Evolutionary conservation across 2,888 invertebrate species (phyloP).

Genomic region (Sinohyriopsis cumingii): DNA sequence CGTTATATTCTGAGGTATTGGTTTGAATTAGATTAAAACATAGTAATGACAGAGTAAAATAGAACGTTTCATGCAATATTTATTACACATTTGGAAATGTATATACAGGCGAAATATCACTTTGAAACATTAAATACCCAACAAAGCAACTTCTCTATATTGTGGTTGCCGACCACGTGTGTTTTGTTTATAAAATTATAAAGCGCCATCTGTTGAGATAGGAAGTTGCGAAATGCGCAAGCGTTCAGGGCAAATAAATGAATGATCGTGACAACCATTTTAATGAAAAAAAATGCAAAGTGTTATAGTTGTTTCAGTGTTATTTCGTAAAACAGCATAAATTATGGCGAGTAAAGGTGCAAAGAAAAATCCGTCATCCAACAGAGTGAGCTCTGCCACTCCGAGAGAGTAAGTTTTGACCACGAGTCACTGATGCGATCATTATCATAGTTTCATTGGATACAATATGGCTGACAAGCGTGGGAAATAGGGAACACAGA

Average conservation of each 20-base stretch:
- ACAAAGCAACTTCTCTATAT: no score
- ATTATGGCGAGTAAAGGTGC: slow-evolving; percentile 57
- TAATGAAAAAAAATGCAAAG: slow-evolving; percentile 1
- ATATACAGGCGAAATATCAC: no score
- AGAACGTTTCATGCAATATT: no score
- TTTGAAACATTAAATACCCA: no score
- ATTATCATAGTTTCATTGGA: slow-evolving; percentile 46
- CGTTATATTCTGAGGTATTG: no score
- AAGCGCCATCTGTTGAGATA: slow-evolving; percentile 16
- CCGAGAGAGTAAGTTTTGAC: slow-evolving; percentile 60
- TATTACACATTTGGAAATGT: no score
- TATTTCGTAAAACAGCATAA: slow-evolving; percentile 7
- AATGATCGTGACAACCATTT: slow-evolving; percentile 46
- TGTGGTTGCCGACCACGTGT: no score
- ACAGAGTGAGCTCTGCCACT: slow-evolving; percentile 58
- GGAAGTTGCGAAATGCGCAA: slow-evolving; percentile 32
- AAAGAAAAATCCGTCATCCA: slow-evolving; percentile 58
- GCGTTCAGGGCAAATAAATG: slow-evolving; percentile 26
- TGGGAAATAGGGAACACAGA: background rate
- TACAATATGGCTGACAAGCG: slow-evolving; percentile 62
- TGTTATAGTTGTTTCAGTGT: background rate
- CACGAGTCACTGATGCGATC: slow-evolving; percentile 2
- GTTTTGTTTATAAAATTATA: no score
- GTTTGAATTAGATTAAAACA: no score
- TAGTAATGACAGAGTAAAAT: no score